Base-by-base conservation (phyloP, 1,140 invertebrate genomes). In the Leptonema lineaticorne region DNA sequence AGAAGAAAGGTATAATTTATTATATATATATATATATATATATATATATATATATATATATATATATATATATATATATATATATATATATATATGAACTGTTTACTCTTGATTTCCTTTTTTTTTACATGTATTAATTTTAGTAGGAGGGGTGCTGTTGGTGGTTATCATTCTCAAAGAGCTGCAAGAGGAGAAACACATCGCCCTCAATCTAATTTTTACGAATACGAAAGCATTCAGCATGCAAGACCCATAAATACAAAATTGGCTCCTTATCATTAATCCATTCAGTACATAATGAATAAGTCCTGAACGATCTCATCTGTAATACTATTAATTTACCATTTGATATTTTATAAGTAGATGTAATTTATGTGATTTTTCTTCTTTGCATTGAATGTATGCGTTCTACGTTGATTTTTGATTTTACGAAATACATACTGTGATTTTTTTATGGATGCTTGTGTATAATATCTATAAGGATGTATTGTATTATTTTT, bases 151-250 rank as follows among this genome's bases (percentile, higher is more conserved):
- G 89, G 81, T 86, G 88, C 69, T 79, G 86, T 75, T 85, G 90
- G 78, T 86, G 90, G 76, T 85, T 91, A 90, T 77, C 89, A 92
- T 80, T 91, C 90, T 5, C 90, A 92, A 79, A 82, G 90, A 58
- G 86, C 88, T 68, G 86, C 89, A 53, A 82, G 85, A 63, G 85
- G 87, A 26, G 85, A 87, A 63, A 81, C 83, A 30, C 82, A 85
- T 16, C 82, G 91, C 8, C 90, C 91, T 11, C 85, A 90, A 63
- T 92, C 90, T 69, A 92, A 91, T 78, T 92, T 89, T 78, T 92
- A 91, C 76, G 91, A 93, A 78, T 93, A 93, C 77, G 91, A 93
- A 76, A 90, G 85, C 70, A 86, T 90, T 16, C 89, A 90, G 74
- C 86, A 83, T 30, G 75, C 82, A 1, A 74, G 80, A 28, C 78